Conservation (phyloP, 2,113 vertebrate genomes). For the Eubucco bourcierii region DNA sequence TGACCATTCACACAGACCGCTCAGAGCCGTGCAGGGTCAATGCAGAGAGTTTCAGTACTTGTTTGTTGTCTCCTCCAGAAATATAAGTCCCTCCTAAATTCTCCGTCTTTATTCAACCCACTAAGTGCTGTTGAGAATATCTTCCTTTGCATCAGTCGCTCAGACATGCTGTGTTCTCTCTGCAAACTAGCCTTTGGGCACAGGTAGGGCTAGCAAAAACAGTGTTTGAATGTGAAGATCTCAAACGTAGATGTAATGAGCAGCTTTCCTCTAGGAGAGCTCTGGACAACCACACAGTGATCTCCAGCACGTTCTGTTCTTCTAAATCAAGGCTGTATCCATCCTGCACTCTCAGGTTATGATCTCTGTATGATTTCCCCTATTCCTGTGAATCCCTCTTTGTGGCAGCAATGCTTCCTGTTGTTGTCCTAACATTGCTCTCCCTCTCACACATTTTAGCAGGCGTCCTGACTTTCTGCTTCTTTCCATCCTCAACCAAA, state of each 20-base stretch:
- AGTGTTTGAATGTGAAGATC: not conserved
- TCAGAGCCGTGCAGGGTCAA: not conserved
- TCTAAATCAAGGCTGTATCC: not conserved
- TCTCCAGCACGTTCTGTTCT: not conserved
- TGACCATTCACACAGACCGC: not conserved
- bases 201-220: not conserved
- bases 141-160: not conserved
- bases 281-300: not conserved
- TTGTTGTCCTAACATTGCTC: not conserved
- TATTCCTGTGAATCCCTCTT: not conserved
- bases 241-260: not conserved
- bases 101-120: not conserved
- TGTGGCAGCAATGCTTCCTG: not conserved
- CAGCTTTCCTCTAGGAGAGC: not conserved
- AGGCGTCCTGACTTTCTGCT: not conserved
- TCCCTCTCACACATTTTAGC: not conserved
- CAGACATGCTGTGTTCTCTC: accelerated
- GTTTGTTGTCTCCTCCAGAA: not conserved
- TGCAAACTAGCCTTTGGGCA: not conserved
- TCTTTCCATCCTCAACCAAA: not conserved
- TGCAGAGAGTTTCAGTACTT: not conserved
- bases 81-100: not conserved
- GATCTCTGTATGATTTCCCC: not conserved
- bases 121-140: not conserved
- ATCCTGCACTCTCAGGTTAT: not conserved